A percentile compares a stretch with the other conserved stretches of the same genome.
Conservation (phyloP, 2,113 vertebrate species). For the Phylloscopus trochiloides region DNA sequence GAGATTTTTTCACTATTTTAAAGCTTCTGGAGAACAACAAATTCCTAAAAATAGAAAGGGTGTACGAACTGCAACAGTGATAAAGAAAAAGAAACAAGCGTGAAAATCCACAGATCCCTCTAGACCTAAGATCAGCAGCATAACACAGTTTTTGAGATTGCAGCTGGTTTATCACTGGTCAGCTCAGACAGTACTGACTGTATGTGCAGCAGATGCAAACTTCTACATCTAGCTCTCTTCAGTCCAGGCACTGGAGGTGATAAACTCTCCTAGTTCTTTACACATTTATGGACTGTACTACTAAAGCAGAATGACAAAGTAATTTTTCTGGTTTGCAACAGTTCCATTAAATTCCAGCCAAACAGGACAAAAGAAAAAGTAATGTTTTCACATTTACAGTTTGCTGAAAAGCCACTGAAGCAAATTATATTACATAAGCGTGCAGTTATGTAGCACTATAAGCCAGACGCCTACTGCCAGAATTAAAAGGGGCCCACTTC, state of each 20-base stretch:
- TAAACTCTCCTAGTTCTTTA: not conserved
- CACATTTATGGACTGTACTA: not conserved
- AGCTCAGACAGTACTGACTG: not conserved
- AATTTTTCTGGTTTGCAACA: slow-evolving; percentile 12
- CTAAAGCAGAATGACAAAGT: not conserved
- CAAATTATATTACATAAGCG: slow-evolving; percentile 28
- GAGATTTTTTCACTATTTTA: not conserved
- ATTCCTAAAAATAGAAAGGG: not conserved
- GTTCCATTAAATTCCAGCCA: not conserved
- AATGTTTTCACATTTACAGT: slow-evolving; percentile 5
- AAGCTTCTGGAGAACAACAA: not conserved
- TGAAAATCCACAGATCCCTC: not conserved
- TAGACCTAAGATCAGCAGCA: not conserved
- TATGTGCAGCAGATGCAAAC: not conserved
- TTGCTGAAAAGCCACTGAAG: slow-evolving; percentile 42
- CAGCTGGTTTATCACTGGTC: not conserved
- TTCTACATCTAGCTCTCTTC: not conserved
- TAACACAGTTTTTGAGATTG: not conserved
- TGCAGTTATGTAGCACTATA: slow-evolving; percentile 48
- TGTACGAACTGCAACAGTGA: not conserved
- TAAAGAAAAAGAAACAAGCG: not conserved
- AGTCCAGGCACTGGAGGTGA: not conserved
- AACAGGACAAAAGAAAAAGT: slow-evolving; percentile 19
- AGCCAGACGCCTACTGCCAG: slow-evolving; percentile 23
- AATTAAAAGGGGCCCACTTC: slow-evolving; percentile 57